Percentiles rank a stretch among this genome's conserved stretches.
Conservation (phyloP, 2,888 invertebrate species). For the Serripes groenlandicus region DNA sequence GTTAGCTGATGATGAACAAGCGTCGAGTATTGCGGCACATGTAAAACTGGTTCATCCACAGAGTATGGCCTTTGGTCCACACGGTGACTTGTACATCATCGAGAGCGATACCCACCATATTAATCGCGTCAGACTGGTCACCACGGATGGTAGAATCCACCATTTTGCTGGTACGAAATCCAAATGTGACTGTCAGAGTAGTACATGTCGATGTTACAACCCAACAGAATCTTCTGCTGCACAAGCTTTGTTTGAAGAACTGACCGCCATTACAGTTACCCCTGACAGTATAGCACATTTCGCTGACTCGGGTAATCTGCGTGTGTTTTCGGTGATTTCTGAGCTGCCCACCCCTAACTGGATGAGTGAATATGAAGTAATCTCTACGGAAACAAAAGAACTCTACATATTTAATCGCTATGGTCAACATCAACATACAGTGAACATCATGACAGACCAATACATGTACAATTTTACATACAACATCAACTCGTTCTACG, state of each 20-base stretch:
- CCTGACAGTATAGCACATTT: slow-evolving; percentile 98
- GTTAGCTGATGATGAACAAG: slow-evolving; percentile 82
- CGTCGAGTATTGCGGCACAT: slow-evolving; percentile 90
- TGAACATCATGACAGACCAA: slow-evolving; percentile 97
- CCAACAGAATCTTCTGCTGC: slow-evolving; percentile 90
- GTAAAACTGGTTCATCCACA: slow-evolving; percentile 95
- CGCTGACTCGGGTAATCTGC: slow-evolving; percentile 94
- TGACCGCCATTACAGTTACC: slow-evolving; percentile 94
- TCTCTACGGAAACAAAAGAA: slow-evolving; percentile 97
- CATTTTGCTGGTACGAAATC: slow-evolving; percentile 96
- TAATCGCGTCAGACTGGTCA: slow-evolving; percentile 93
- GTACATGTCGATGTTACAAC: slow-evolving; percentile 96
- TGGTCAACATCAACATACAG: slow-evolving; percentile 98
- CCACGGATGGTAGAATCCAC: slow-evolving; percentile 96
- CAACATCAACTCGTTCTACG: slow-evolving; percentile 98
- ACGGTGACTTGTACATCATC: slow-evolving; percentile 96
- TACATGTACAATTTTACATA: slow-evolving; percentile 98
- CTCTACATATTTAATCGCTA: slow-evolving; percentile 89
- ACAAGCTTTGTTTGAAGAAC: slow-evolving; percentile 97
- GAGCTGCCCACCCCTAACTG: slow-evolving; percentile 80
- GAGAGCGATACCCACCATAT: slow-evolving; percentile 97
- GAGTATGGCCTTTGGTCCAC: slow-evolving; percentile 96
- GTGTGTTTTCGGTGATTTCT: slow-evolving; percentile 89
- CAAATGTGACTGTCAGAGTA: slow-evolving; percentile 87
- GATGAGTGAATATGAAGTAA: slow-evolving; percentile 92